These are phyloP conservation scores for Pantherophis guttatus DNA, from an alignment of 2,113 vertebrate genomes.

Conservation along the genomic window DNA sequence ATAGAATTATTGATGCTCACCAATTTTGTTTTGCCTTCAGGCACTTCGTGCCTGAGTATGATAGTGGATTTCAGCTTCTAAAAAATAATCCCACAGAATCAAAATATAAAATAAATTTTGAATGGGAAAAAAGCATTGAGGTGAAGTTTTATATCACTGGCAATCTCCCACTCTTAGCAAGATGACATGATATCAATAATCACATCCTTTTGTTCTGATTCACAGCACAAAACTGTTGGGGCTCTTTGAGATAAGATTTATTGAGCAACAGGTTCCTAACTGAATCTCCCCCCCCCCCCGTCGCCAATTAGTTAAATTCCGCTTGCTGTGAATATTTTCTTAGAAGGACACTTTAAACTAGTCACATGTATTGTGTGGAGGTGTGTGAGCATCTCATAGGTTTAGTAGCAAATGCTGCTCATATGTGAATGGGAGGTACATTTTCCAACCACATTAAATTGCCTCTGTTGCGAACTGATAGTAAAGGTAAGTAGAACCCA, in stretches of 20 bases:
- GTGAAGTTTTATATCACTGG: not conserved
- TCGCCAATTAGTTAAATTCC: not conserved
- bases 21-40: not conserved
- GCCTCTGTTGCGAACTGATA: not conserved
- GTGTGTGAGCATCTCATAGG: not conserved
- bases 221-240: not conserved
- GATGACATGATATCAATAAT: not conserved
- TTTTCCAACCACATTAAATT: not conserved
- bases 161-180: not conserved
- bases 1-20: not conserved
- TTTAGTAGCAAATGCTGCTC: not conserved
- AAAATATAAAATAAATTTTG: not conserved
- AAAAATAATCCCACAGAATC: not conserved
- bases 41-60: not conserved
- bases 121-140: not conserved
- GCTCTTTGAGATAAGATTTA: not conserved
- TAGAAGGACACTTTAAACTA: not conserved
- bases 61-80: not conserved
- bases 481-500: too few species aligned
- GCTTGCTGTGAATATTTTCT: not conserved
- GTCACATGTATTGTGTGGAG: not conserved
- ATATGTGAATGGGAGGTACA: not conserved
- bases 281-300: not conserved
- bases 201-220: not conserved
- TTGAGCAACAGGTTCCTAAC: not conserved